A percentile compares a stretch with the other conserved stretches of the same genome.
phyloP scores from a whole-genome alignment of 2,797 vertebrate genomes.

The Momotus momota region DNA sequence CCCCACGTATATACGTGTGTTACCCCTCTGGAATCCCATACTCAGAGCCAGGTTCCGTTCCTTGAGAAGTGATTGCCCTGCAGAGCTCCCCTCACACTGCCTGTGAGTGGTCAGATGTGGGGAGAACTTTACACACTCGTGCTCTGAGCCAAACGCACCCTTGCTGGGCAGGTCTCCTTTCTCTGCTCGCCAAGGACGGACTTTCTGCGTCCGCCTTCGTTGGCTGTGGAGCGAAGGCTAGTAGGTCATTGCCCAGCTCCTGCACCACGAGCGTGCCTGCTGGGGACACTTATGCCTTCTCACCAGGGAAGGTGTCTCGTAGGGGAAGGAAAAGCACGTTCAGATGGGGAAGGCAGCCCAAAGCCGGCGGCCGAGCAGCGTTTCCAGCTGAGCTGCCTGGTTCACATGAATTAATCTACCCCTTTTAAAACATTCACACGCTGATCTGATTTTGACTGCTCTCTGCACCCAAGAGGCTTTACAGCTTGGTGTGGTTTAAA shows the following conservation, averaged over 20 bases:
- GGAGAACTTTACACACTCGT: neutral
- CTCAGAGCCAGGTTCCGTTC: neutral
- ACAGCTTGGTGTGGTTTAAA: conserved; percentile 13
- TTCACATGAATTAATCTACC: conserved; percentile 1
- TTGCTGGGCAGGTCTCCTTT: neutral
- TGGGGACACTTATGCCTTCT: neutral
- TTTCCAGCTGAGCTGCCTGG: conserved; percentile 12
- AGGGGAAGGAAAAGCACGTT: neutral
- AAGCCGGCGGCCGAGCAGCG: neutral
- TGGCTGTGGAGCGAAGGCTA: neutral
- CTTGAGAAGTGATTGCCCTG: neutral
- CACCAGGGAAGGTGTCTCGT: neutral
- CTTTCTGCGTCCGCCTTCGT: neutral
- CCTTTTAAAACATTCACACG: neutral
- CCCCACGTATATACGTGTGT: neutral
- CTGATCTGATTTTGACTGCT: conserved; percentile 35
- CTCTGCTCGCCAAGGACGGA: neutral
- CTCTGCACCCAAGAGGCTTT: neutral
- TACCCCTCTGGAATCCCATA: neutral
- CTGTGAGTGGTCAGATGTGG: rapidly evolving
- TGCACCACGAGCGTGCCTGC: rapidly evolving
- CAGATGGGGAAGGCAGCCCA: neutral
- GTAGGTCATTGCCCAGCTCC: neutral
- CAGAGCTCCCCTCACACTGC: neutral
- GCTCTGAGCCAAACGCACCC: neutral